Evolutionary conservation across 2,113 vertebrate species (phyloP).

Genomic region (Isurus oxyrinchus): DNA sequence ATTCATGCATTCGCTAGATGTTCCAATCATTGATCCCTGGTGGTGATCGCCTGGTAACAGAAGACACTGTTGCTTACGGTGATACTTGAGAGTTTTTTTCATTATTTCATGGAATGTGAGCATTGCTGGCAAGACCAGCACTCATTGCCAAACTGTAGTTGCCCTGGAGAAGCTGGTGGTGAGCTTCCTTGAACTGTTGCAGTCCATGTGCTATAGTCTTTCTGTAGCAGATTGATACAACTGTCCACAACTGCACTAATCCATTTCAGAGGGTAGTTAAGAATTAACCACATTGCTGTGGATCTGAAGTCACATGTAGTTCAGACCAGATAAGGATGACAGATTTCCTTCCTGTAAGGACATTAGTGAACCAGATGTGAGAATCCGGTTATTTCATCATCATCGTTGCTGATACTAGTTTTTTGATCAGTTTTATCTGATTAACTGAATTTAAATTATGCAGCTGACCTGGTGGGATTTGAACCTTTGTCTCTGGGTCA

Average conservation of each 20-base stretch:
- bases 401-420: too few relatives aligned
- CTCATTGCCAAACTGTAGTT: too few relatives aligned
- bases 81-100: background rate
- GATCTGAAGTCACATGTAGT: background rate
- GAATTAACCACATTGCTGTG: background rate
- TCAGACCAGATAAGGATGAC: background rate
- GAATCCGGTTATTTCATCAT: too few relatives aligned
- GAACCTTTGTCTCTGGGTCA: background rate
- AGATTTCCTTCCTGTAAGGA: background rate
- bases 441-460: background rate
- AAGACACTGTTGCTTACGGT: background rate
- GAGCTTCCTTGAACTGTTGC: background rate
- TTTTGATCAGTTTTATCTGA: background rate
- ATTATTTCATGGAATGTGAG: background rate
- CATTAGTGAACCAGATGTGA: too few relatives aligned
- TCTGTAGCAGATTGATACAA: background rate
- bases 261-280: background rate
- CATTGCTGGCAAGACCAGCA: too few relatives aligned
- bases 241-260: too few relatives aligned
- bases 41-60: background rate
- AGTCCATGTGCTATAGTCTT: background rate
- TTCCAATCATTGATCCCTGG: background rate
- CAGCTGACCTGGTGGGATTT: background rate
- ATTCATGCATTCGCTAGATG: background rate
- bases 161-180: background rate